phyloP scores from a whole-genome alignment of 2,888 invertebrate genomes.

The Omphaloscelis lunosa region DNA sequence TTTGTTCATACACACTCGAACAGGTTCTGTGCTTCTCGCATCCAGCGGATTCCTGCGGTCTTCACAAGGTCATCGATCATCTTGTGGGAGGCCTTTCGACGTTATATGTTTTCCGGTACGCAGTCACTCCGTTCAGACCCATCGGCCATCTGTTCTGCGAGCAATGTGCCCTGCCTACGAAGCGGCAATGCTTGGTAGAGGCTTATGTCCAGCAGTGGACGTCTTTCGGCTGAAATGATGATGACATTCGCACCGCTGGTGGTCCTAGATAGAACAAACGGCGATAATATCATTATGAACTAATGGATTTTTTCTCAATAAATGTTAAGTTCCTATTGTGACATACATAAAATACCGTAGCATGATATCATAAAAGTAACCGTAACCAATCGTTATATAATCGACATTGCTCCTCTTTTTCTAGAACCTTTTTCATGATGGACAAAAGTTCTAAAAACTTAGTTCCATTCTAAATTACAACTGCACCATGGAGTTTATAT shows the following conservation, averaged over 20 bases:
- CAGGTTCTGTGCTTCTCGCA: neutral
- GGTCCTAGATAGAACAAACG: neutral
- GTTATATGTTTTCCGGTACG: neutral
- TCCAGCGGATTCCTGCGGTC: neutral
- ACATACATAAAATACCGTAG: neutral
- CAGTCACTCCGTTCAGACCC: neutral
- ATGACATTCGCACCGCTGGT: no score
- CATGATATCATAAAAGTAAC: no score
- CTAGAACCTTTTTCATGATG: neutral
- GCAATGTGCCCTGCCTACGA: neutral
- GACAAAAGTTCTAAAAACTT: neutral
- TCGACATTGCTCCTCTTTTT: neutral
- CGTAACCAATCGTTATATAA: neutral
- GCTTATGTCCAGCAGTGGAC: neutral
- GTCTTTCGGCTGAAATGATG: neutral
- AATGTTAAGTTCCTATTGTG: neutral
- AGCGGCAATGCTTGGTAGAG: neutral
- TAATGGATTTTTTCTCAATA: neutral
- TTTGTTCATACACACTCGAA: neutral
- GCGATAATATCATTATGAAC: no score
- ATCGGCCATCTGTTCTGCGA: no score
- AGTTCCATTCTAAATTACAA: neutral
- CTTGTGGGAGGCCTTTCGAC: neutral
- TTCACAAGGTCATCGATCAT: neutral
- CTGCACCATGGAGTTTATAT: slow-evolving; percentile 1